Evolutionary conservation across 2,797 vertebrate species (phyloP).

Genomic region (Crenuchus spilurus): DNA sequence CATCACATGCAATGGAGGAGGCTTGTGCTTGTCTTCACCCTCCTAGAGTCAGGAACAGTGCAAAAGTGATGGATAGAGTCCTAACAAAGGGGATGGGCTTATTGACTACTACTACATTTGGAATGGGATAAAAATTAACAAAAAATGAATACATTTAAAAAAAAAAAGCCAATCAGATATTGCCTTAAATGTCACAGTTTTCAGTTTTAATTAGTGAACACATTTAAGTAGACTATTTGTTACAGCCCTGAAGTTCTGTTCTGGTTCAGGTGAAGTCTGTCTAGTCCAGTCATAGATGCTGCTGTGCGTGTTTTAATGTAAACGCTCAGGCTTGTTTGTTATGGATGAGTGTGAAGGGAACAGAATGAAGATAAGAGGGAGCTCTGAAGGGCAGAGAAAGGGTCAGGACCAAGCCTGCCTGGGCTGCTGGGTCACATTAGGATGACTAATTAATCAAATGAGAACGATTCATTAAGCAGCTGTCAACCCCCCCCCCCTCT

Average conservation of each 20-base stretch:
- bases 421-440: constrained; percentile 14
- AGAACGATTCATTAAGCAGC: constrained; percentile 30
- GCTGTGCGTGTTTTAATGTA: neutral
- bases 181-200: neutral
- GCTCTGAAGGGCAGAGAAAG: neutral
- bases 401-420: neutral
- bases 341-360: neutral
- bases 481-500: constrained; percentile 1
- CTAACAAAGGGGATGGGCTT: no score
- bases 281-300: neutral
- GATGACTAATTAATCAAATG: constrained; percentile 30
- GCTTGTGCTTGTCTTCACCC: no score
- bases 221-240: neutral
- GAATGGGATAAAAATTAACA: no score
- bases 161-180: neutral
- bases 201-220: neutral
- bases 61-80: no score
- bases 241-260: neutral
- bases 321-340: neutral
- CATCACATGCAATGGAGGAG: no score
- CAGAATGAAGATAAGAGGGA: neutral
- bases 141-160: no score
- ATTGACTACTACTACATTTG: no score
- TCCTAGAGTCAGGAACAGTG: no score
- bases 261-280: neutral